A percentile compares a stretch with the other conserved stretches of the same genome.
Evolutionary conservation across 2,113 vertebrate species (phyloP).

Genomic region (Columbina picui): DNA sequence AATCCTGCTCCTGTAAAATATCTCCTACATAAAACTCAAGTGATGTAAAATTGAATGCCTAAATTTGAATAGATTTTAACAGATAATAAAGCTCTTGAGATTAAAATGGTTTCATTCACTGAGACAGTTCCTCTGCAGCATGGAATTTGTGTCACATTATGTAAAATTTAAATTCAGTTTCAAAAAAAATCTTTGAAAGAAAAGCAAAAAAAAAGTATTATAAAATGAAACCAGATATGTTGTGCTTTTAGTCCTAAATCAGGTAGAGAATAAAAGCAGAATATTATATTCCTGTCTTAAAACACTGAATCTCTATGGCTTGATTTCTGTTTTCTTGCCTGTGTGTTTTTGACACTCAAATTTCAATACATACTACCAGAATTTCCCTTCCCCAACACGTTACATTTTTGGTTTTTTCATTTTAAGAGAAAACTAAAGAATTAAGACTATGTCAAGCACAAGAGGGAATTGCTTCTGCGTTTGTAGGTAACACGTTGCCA

Average conservation of each 20-base stretch:
- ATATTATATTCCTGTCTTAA: conserved; percentile 44
- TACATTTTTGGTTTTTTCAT: neutral
- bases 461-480: conserved; percentile 57
- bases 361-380: conserved; percentile 48
- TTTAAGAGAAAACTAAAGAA: conserved; percentile 48
- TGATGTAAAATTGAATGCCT: conserved; percentile 70
- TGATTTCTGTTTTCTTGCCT: conserved; percentile 40
- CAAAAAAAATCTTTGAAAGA: conserved; percentile 56
- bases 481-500: conserved; percentile 26
- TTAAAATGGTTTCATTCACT: conserved; percentile 76
- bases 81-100: conserved; percentile 77
- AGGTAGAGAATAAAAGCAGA: conserved; percentile 50
- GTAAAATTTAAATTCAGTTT: conserved; percentile 61
- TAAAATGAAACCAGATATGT: conserved; percentile 33
- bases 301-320: conserved; percentile 26
- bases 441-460: conserved; percentile 6
- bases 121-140: conserved; percentile 66
- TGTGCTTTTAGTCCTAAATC: conserved; percentile 33
- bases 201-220: conserved; percentile 64
- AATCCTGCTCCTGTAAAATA: conserved; percentile 66
- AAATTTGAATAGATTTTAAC: conserved; percentile 78
- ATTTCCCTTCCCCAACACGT: neutral
- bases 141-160: conserved; percentile 78
- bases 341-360: neutral
- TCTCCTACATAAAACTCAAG: conserved; percentile 73